Evolutionary conservation across 1,140 invertebrate species (phyloP), one percentile per base, ranked within the genome.

Genomic region (Pseudomyrmex sp.): DNA sequence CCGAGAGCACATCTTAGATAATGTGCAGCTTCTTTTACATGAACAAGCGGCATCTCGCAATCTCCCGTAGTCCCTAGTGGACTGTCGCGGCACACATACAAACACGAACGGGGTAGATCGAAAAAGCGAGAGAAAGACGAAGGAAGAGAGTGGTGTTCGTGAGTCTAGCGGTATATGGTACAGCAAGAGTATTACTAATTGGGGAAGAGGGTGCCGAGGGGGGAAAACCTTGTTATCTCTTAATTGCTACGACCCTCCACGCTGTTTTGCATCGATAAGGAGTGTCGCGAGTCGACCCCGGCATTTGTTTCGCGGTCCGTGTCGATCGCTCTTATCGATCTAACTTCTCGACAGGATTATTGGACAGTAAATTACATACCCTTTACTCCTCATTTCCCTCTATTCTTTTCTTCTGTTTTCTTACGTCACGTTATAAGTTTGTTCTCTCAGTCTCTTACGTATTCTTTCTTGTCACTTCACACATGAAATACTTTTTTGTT

Each of bases 181-280:
- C 46, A 73, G 72, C 46, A 66, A 83, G 87, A 73, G 75, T 93
- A 93, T 94, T 91, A 94, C 93, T 94, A 94, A 94, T 94, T 94
- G 93, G 93, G 93, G 92, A 35, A 35, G 35, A 35, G 92, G 93
- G 93, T 90, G 90, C 86, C 90, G 89, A 91, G 91, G 90, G 91
- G 54, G 72, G 90, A 91, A 91, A 94, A 94, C 92, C 93, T 94
- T 94, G 93, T 94, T 94, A 94, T 94, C 93, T 94, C 93, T 94
- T 94, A 94, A 94, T 94, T 94, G 93, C 93, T 94, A 92, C 93
- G 90, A 93, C 92, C 93, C 93, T 93, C 90, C 89, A 85, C 88
- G 86, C 91, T 94, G 91, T 94, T 94, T 93, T 94, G 93, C 94
- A 94, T 94, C 92, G 93, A 93, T 92, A 94, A 94, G 93, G 87